These are phyloP conservation scores for Lasioglossum baleicum DNA, from an alignment of 1,140 invertebrate species.

Conservation along the genomic window DNA sequence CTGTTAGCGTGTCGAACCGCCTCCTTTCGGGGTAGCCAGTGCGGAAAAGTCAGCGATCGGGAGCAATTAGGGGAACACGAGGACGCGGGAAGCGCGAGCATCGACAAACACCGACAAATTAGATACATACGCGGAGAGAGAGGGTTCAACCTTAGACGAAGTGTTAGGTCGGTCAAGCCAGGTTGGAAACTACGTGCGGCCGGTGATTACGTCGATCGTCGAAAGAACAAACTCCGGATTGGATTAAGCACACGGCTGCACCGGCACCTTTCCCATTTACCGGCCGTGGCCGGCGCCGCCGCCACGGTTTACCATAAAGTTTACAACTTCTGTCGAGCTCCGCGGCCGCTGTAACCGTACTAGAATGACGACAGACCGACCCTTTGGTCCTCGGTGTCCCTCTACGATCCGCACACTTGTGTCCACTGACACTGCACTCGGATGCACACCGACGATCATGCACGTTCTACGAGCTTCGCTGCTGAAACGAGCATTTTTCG, in stretches of 20 bases:
- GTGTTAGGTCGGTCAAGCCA: conserved; percentile 55
- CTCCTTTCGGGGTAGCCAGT: not conserved
- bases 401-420: conserved; percentile 53
- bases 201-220: conserved; percentile 75
- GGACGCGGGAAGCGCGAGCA: conserved; percentile 40
- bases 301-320: conserved; percentile 75
- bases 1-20: not conserved
- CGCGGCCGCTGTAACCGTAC: conserved; percentile 62
- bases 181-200: conserved; percentile 69
- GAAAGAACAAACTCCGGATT: conserved; percentile 76
- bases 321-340: conserved; percentile 72
- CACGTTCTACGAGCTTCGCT: not conserved
- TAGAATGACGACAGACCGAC: conserved; percentile 67
- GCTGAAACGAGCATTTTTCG: conserved; percentile 36
- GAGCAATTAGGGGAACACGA: conserved; percentile 20
- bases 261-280: conserved; percentile 70
- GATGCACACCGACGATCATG: conserved; percentile 21
- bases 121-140: conserved; percentile 57
- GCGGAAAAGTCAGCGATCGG: conserved; percentile 24
- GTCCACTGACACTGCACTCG: conserved; percentile 16
- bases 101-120: conserved; percentile 63
- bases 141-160: conserved; percentile 61
- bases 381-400: conserved; percentile 60
- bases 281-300: conserved; percentile 63
- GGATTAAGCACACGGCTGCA: conserved; percentile 71